Percentiles rank a stretch among this genome's conserved stretches.
These are phyloP conservation scores for Tiaroga cobitis DNA, from an alignment of 2,797 vertebrate genomes.

Conservation along the genomic window DNA sequence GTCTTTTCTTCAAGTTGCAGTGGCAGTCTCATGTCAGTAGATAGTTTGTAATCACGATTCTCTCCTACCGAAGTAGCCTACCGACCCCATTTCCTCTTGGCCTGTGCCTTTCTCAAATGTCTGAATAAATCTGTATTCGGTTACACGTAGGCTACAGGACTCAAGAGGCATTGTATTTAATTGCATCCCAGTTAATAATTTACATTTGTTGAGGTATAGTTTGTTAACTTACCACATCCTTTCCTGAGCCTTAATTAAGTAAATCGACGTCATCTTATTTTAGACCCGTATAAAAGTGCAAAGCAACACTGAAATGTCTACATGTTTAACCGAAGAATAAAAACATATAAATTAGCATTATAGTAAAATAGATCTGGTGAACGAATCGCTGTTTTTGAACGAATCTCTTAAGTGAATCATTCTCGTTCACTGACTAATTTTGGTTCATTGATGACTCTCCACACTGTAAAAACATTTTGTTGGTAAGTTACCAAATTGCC, in stretches of 20 bases:
- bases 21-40: constrained; percentile 66
- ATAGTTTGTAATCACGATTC: constrained; percentile 74
- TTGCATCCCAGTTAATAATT: constrained; percentile 77
- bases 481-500: not conserved
- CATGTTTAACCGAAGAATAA: not conserved
- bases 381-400: not conserved
- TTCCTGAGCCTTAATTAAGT: constrained; percentile 81
- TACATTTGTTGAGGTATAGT: constrained; percentile 72
- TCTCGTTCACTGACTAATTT: not conserved
- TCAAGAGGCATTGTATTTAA: constrained; percentile 75
- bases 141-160: constrained; percentile 73
- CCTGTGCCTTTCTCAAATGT: constrained; percentile 63
- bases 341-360: not conserved
- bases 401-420: constrained; percentile 4
- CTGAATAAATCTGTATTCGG: constrained; percentile 75
- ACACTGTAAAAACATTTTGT: not conserved
- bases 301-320: not conserved
- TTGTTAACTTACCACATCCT: constrained; percentile 74
- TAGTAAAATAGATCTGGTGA: not conserved
- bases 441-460: not conserved
- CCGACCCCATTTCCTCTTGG: constrained; percentile 55
- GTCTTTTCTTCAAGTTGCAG: constrained; percentile 39
- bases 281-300: constrained; percentile 21
- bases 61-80: constrained; percentile 67
- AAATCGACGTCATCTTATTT: constrained; percentile 61